phyloP scores from a whole-genome alignment of 2,888 invertebrate species.

The Amiota minor region DNA sequence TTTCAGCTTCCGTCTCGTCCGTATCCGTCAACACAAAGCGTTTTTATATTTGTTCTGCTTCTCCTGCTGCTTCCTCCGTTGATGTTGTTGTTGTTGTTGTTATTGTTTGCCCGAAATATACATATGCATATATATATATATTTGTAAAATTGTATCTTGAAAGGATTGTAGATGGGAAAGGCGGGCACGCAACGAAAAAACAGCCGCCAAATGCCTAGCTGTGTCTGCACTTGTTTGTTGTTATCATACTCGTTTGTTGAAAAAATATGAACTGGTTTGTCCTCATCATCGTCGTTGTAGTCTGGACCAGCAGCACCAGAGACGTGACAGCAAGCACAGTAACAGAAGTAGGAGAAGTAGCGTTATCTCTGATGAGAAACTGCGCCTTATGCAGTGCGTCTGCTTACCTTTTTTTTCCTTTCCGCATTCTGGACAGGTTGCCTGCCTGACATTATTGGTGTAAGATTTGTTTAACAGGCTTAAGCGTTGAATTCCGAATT shows the following conservation, averaged over 20 bases:
- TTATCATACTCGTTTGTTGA: background rate
- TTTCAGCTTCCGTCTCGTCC: slow-evolving; percentile 19
- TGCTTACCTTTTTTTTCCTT: background rate
- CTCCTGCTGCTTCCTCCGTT: background rate
- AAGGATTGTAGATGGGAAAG: background rate
- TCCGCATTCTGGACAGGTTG: background rate
- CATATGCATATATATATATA: background rate
- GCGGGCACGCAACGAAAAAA: background rate
- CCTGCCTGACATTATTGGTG: background rate
- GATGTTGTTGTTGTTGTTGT: background rate
- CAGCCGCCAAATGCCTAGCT: slow-evolving; percentile 16
- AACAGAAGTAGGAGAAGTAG: too few species aligned
- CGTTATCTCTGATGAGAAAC: background rate
- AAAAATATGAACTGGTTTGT: slow-evolving; percentile 15
- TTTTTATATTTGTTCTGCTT: background rate
- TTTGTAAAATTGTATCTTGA: background rate
- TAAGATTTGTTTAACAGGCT: background rate
- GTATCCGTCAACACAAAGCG: background rate
- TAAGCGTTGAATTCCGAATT: slow-evolving; percentile 1
- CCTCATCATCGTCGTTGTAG: background rate
- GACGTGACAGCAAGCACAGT: too few species aligned
- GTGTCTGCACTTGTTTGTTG: background rate
- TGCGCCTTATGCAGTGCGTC: background rate
- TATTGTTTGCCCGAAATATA: background rate
- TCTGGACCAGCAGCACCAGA: too few species aligned